Conservation (phyloP, 2,797 vertebrate species). For the Gobionotothen gibberifrons region DNA sequence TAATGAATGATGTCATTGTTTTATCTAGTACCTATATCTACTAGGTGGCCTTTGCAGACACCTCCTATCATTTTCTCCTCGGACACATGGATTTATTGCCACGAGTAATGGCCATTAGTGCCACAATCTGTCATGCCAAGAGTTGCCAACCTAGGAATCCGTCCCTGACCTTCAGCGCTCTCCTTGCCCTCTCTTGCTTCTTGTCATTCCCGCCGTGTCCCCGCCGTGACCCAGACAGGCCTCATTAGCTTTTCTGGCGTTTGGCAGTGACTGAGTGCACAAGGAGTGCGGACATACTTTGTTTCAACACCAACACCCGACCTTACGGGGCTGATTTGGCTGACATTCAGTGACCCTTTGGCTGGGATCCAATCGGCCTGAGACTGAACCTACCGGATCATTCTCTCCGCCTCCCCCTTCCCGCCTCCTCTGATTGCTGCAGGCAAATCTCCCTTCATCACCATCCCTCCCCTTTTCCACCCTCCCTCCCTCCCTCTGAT, state of each 20-base stretch:
- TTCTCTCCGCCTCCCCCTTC: constrained; percentile 6
- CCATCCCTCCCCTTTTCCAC: background rate
- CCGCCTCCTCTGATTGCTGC: constrained; percentile 23
- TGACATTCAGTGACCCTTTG: constrained; percentile 69
- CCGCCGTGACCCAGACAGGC: constrained; percentile 64
- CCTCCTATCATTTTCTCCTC: constrained; percentile 41
- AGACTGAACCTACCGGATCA: constrained; percentile 35
- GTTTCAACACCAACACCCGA: constrained; percentile 28
- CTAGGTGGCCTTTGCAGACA: constrained; percentile 25
- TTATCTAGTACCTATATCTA: constrained; percentile 8
- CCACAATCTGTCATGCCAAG: constrained; percentile 59
- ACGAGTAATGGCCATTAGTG: constrained; percentile 56
- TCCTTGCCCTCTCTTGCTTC: constrained; percentile 52
- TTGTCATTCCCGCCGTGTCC: constrained; percentile 61
- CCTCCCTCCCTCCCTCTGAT: constrained; percentile 21
- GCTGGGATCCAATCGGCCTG: constrained; percentile 47
- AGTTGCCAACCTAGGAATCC: constrained; percentile 38
- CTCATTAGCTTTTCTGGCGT: constrained; percentile 70
- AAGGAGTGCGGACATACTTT: constrained; percentile 40
- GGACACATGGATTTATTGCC: constrained; percentile 37
- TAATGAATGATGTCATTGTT: background rate
- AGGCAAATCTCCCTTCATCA: constrained; percentile 41
- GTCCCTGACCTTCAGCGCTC: constrained; percentile 51
- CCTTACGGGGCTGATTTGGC: constrained; percentile 55
- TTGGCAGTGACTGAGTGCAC: constrained; percentile 21